Percentiles rank a stretch among this genome's conserved stretches.
These are phyloP conservation scores for Murina feae DNA, from an alignment of 2,113 vertebrate species.

Conservation along the genomic window DNA sequence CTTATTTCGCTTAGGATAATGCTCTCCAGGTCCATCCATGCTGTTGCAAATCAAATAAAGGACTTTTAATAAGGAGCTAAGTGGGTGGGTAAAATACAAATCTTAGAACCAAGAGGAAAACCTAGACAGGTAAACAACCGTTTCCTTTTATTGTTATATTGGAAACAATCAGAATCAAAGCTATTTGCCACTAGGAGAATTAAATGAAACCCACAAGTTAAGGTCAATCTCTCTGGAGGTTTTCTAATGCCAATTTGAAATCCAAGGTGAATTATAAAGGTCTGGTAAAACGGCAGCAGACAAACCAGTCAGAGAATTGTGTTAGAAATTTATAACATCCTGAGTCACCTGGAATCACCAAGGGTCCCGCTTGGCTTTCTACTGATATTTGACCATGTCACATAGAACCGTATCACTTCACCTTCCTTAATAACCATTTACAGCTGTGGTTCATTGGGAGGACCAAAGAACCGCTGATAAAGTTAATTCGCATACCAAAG, in stretches of 20 bases:
- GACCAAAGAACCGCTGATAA: neutral
- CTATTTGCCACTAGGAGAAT: neutral
- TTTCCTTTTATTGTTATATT: slow-evolving; percentile 21
- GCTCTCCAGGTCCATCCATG: too few species aligned
- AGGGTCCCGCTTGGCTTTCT: neutral
- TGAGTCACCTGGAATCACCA: neutral
- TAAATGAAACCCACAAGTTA: neutral
- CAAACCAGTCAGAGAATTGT: neutral
- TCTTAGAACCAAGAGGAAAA: neutral
- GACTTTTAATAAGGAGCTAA: slow-evolving; percentile 22
- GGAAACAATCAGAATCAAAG: slow-evolving; percentile 31
- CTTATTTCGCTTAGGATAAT: too few species aligned
- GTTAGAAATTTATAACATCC: neutral
- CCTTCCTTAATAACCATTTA: neutral
- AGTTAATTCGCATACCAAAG: neutral
- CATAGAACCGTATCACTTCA: neutral
- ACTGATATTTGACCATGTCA: neutral
- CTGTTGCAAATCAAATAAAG: neutral
- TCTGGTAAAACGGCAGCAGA: neutral
- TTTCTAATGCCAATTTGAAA: slow-evolving; percentile 43
- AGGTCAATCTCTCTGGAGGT: neutral
- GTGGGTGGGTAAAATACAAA: neutral
- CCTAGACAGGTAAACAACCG: neutral
- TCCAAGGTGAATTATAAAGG: slow-evolving; percentile 2
- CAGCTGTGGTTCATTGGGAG: neutral